Conservation (phyloP, 2,113 vertebrate genomes). For the Ploceus nigricollis region DNA sequence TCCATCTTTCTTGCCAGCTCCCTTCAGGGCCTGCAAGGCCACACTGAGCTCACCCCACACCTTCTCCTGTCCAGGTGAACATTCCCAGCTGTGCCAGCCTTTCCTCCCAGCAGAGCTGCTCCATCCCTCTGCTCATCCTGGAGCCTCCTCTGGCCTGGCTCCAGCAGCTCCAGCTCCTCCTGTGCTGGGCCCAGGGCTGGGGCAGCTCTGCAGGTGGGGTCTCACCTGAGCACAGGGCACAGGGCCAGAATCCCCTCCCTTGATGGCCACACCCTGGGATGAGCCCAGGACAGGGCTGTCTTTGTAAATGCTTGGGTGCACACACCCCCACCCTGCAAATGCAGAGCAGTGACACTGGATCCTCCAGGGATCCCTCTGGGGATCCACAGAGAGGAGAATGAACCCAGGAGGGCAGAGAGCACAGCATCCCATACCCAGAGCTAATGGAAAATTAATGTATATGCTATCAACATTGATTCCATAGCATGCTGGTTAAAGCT, state of each 20-base stretch:
- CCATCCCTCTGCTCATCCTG: background rate
- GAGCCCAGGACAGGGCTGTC: background rate
- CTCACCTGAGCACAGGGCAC: background rate
- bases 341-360: background rate
- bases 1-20: background rate
- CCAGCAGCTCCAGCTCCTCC: background rate
- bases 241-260: background rate
- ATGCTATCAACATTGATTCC: background rate
- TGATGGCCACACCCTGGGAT: background rate
- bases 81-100: background rate
- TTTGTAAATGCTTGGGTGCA: background rate
- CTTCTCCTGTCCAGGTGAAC: background rate
- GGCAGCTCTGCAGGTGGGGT: background rate
- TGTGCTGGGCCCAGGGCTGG: background rate
- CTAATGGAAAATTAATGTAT: background rate
- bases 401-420: background rate
- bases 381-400: background rate
- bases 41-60: rapidly evolving
- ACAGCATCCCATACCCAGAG: background rate
- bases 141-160: background rate
- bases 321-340: background rate
- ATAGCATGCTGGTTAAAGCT: background rate
- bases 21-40: background rate
- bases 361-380: background rate
- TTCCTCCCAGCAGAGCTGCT: background rate